Conservation (phyloP, 2,113 vertebrate species). For the Sus scrofa region T2T-Sscrofa CM000824.6:70233001-70233500, state of each 20-base stretch:
- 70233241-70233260: slow-evolving; percentile 95
- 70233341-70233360: slow-evolving; percentile 96
- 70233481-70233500: slow-evolving; percentile 97
- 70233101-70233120: background rate
- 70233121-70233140: slow-evolving; percentile 85
- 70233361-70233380: slow-evolving; percentile 98
- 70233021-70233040: slow-evolving; percentile 87
- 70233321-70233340: slow-evolving; percentile 96
- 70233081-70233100: slow-evolving; percentile 56
- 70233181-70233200: slow-evolving; percentile 62
- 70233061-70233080: slow-evolving; percentile 61
- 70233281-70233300: slow-evolving; percentile 91
- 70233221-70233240: slow-evolving; percentile 99
- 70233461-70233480: slow-evolving; percentile 97
- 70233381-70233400: slow-evolving; percentile 98
- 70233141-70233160: slow-evolving; percentile 92
- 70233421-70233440: slow-evolving; percentile 96
- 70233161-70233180: slow-evolving; percentile 88
- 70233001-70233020: slow-evolving; percentile 91
- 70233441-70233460: slow-evolving; percentile 92
- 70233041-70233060: slow-evolving; percentile 82
- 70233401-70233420: slow-evolving; percentile 99
- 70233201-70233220: slow-evolving; percentile 93
- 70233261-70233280: slow-evolving; percentile 91
- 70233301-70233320: slow-evolving; percentile 96